Base-by-base conservation (phyloP, 2,888 invertebrate species). In the Malthinus flaveolus region DNA sequence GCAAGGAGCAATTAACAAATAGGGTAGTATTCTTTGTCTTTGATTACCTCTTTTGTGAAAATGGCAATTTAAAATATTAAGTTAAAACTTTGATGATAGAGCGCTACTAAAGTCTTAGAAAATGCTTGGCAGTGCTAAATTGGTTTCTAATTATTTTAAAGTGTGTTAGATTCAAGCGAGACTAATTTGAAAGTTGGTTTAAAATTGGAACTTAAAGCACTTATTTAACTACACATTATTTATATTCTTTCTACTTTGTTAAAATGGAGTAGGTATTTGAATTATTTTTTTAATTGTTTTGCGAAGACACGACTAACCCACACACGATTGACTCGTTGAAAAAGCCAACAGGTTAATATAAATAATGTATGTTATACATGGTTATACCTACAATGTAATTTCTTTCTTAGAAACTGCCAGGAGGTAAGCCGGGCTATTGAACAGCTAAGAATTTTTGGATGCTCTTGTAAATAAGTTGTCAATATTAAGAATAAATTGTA, bases 31-130 rank as follows among this genome's bases (percentile, higher is more conserved):
- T 51, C 63, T 56, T 54, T 60, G 55, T 57, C 56, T 57, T 56
- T 60, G 58, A 66, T 63, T 66, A 64, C 55, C 60, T 63, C 64
- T 63, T 66, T 66, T 65, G 60, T 62, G 63, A 59, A 61, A 59
- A 62, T 62, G 59, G 60, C 64, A 66, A 66, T 66, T 66, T 62
- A 58, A 60, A 65, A 63, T 63, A 64, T 66, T 66, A 62, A 66
- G 63, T 64, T 66, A 64, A 66, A 66, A 66, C 56, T 66, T 64
- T 58, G 61, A 63, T 64, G 66, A 65, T 63, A 60, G 58, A 37
- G 50, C 45, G 54, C 54, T 53, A 51, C 33, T 44, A 37, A 23
- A 35, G 35, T 42, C 39, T 52, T 53, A 48, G 47, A 33, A 31
- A 50, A 49, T 46, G 53, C 56, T 55, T 57, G 48, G 60, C 23